Conservation (phyloP, 2,113 vertebrate genomes). For the Spizaetus ornatus region DNA sequence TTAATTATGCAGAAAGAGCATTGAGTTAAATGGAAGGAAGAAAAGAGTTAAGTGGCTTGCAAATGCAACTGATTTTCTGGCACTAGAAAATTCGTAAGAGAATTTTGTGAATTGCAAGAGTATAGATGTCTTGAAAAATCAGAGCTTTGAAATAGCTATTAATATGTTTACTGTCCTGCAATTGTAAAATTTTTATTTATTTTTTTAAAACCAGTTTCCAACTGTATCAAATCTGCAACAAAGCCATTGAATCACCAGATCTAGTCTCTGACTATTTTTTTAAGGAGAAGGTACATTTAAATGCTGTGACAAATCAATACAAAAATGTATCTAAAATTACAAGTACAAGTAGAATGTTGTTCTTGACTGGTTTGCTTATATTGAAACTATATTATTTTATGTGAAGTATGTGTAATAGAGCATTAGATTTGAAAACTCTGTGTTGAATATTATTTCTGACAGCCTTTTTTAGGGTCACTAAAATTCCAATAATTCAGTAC, state of each 20-base stretch:
- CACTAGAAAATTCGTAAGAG: not conserved
- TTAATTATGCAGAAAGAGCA: not conserved
- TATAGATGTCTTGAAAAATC: not conserved
- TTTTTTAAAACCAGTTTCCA: constrained; percentile 4
- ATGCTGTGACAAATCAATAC: constrained; percentile 63
- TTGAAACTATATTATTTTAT: constrained; percentile 77
- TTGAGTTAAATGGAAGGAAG: not conserved
- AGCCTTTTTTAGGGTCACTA: constrained; percentile 84
- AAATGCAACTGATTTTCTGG: not conserved
- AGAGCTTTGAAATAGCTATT: not conserved
- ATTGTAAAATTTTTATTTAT: not conserved
- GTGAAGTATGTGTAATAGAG: constrained; percentile 75
- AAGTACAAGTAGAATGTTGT: constrained; percentile 70
- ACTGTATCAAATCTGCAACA: not conserved
- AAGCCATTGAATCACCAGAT: constrained; percentile 9
- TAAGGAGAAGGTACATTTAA: constrained; percentile 30
- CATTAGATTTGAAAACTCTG: constrained; percentile 77
- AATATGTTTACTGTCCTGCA: not conserved
- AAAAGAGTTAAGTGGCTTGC: not conserved
- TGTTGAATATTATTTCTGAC: constrained; percentile 83
- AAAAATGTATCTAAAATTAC: constrained; percentile 59
- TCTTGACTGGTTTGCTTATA: constrained; percentile 72
- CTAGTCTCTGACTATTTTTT: constrained; percentile 20
- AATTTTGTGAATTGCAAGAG: not conserved
- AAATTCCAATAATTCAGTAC: constrained; percentile 87